Percentiles rank a stretch among this genome's conserved stretches.
Conservation (phyloP, 2,888 invertebrate genomes). For the Leptinotarsa rubiginosa region DNA sequence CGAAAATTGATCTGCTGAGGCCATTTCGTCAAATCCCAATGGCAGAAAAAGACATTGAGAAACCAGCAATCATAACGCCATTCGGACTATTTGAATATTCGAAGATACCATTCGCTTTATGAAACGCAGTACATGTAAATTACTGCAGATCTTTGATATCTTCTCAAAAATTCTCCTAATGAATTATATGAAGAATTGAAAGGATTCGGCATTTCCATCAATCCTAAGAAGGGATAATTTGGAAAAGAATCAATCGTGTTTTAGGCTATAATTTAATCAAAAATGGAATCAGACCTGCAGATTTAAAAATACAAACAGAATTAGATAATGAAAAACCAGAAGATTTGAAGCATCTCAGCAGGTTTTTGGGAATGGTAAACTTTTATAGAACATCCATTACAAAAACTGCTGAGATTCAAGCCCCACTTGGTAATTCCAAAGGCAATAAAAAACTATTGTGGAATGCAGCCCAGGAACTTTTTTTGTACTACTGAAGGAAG, state of each 20-base stretch:
- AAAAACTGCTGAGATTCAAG: constrained; percentile 24
- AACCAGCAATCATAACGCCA: constrained; percentile 46
- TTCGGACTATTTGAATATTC: constrained; percentile 51
- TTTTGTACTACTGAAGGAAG: background rate
- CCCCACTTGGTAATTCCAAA: constrained; percentile 21
- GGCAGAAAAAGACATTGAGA: constrained; percentile 53
- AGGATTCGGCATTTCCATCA: background rate
- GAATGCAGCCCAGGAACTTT: background rate
- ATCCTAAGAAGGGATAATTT: background rate
- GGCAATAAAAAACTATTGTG: constrained; percentile 15
- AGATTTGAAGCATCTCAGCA: constrained; percentile 5
- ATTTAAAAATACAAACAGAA: background rate
- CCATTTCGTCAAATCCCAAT: constrained; percentile 62
- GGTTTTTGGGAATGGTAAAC: constrained; percentile 30
- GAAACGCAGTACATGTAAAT: constrained; percentile 61
- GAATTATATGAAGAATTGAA: background rate
- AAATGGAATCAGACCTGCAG: constrained; percentile 8
- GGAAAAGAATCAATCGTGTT: background rate
- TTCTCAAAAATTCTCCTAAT: constrained; percentile 36
- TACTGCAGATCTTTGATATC: constrained; percentile 48
- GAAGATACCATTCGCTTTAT: constrained; percentile 60
- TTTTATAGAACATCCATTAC: constrained; percentile 23
- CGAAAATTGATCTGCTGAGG: constrained; percentile 56
- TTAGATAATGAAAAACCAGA: constrained; percentile 3
- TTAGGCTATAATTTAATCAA: constrained; percentile 47